Conservation (phyloP, 2,113 vertebrate species). For the Mobula birostris region DNA sequence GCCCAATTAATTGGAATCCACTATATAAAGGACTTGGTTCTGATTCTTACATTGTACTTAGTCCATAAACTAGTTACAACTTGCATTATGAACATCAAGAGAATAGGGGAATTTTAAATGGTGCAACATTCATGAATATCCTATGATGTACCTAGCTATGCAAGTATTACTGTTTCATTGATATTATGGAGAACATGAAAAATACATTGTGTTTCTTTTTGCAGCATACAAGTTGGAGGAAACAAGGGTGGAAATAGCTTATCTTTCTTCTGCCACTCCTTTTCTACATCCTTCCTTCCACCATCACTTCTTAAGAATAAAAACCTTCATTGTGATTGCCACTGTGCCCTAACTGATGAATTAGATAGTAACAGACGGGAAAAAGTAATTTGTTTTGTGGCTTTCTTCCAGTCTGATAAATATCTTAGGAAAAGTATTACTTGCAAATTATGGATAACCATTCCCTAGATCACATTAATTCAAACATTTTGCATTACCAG, state of each 20-base stretch:
- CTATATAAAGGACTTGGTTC: not conserved
- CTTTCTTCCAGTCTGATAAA: constrained; percentile 49
- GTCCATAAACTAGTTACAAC: not conserved
- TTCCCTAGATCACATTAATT: constrained; percentile 39
- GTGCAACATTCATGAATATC: not conserved
- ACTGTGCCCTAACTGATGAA: constrained; percentile 65
- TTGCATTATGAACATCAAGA: not conserved
- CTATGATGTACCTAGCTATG: not conserved
- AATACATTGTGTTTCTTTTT: not conserved
- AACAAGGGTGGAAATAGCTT: not conserved
- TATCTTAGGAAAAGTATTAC: constrained; percentile 50
- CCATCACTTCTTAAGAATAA: not conserved
- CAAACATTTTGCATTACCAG: constrained; percentile 40
- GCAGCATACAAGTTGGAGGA: not conserved
- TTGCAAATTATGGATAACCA: constrained; percentile 44
- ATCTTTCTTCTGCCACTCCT: not conserved
- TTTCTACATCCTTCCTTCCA: not conserved
- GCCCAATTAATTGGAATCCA: too few species aligned
- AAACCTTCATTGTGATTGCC: constrained; percentile 43
- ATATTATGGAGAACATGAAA: not conserved
- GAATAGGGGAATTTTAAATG: not conserved
- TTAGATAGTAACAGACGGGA: constrained; percentile 63
- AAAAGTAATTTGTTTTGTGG: constrained; percentile 52
- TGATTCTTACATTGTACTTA: not conserved
- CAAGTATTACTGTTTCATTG: not conserved